These are phyloP conservation scores for Lepidotrigona ventralis DNA, from an alignment of 1,140 invertebrate genomes.

Conservation along the genomic window DNA sequence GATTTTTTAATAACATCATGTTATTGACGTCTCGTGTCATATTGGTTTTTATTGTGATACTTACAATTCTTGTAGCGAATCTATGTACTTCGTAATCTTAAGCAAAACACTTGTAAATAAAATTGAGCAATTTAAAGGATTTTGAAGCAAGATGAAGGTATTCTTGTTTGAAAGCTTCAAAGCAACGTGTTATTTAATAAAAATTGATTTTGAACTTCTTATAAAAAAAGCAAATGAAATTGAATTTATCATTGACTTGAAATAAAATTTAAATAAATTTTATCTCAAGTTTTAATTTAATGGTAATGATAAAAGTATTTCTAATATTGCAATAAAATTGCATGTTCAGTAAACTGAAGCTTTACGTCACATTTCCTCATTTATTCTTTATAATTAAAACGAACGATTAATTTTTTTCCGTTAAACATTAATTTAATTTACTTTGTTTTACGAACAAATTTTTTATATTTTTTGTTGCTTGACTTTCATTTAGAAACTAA, in stretches of 20 bases:
- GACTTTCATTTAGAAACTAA: background rate
- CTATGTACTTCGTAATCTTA: background rate
- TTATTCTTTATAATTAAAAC: background rate
- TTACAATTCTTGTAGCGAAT: conserved; percentile 7
- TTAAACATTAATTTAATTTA: background rate
- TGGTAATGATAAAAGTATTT: background rate
- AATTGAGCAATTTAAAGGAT: background rate
- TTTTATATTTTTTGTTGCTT: background rate
- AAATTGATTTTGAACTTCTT: background rate
- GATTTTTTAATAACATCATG: conserved; percentile 23
- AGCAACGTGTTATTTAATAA: background rate
- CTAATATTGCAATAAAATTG: too few relatives aligned
- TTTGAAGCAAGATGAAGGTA: background rate
- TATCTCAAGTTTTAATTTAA: background rate
- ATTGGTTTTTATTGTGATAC: conserved; percentile 29
- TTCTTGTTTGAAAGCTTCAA: background rate
- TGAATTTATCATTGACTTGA: background rate
- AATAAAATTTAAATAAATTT: background rate
- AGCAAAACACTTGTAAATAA: conserved; percentile 19
- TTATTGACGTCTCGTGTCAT: background rate
- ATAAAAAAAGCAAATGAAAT: background rate
- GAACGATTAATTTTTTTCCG: background rate
- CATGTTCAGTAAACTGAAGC: background rate
- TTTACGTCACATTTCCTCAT: background rate
- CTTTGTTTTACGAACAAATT: background rate